Evolutionary conservation across 2,797 vertebrate genomes (phyloP), one percentile per base, ranked within the genome.

Genomic region (Ctenosaura bakeri): DNA sequence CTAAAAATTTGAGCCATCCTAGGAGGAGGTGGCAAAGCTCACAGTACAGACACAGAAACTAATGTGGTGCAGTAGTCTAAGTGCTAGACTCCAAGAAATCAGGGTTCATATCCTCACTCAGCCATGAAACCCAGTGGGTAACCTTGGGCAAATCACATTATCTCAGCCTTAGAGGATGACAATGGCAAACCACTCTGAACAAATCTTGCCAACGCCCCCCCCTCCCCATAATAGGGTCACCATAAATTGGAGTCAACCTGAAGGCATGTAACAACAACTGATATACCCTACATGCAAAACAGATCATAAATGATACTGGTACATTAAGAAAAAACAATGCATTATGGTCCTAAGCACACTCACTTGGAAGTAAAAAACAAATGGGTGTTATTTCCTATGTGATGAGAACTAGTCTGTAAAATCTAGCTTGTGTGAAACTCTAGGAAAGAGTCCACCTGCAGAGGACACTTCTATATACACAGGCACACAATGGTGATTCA

Each of bases 401-500:
- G 16, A n/a, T 69, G 3, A 87, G 38, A 92, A 90, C 66, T 62
- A 5, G 20, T 76, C 32, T 50, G 6, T 8, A 66, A 79, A 16
- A 79, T 1, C 0, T 54, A 88, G 85, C 64, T 35, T 83, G 35
- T 46, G 16, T 64, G 5, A 59, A 50, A 52, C 46, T 69, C 71
- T 90, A 42, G 13, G 91, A 93, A 92, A 83, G 46, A 0, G 85
- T 42, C 32, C 92, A 66, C 32, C 46, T 93, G 54, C 18, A 93
- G 84, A 46, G 46, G 42, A 80, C 6, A 0, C n/a, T 66, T 90
- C 89, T 89, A 59, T 29, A 69, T 16, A 92, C 0, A 0, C 12
- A n/a, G 42, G 82, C 32, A 5, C 84, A 83, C 50, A 87, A n/a
- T 59, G 80, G 35, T 0, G 0, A 54, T 81, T 76, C 59, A 83